A percentile compares a stretch with the other conserved stretches of the same genome.
phyloP scores from a whole-genome alignment of 2,888 invertebrate genomes.

The Dryococelus australis region DNA sequence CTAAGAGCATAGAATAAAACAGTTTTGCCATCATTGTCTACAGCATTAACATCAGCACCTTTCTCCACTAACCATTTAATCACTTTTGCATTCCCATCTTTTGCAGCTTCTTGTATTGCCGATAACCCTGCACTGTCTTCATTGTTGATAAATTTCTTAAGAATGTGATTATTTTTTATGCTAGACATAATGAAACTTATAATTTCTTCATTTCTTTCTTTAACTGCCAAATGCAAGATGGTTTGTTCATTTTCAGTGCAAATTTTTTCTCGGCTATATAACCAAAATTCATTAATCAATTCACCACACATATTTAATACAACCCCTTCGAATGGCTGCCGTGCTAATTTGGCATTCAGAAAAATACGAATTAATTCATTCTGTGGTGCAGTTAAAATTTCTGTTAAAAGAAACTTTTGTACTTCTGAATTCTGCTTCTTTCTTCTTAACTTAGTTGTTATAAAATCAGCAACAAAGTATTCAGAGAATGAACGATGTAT shows the following conservation, averaged over 20 bases:
- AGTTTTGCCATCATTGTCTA: not conserved
- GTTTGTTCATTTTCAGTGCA: not conserved
- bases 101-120: not conserved
- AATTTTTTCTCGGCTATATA: not conserved
- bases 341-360: not conserved
- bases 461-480: not conserved
- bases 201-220: not conserved
- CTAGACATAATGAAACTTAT: not conserved
- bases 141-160: not conserved
- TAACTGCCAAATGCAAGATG: not conserved
- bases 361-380: conserved; percentile 9
- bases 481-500: not conserved
- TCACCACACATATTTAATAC: not conserved
- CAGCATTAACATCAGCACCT: not conserved
- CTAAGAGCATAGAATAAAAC: not conserved
- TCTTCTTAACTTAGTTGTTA: not conserved
- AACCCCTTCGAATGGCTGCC: not conserved
- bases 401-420: not conserved
- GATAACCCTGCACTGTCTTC: not conserved
- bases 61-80: not conserved
- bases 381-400: not conserved
- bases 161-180: not conserved
- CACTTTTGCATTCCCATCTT: not conserved
- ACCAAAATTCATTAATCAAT: not conserved
- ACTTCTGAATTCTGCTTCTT: not conserved